Evolutionary conservation across 1,140 invertebrate genomes (phyloP), one percentile per base, ranked within the genome.

Genomic region (Lordiphosa mommai): DNA sequence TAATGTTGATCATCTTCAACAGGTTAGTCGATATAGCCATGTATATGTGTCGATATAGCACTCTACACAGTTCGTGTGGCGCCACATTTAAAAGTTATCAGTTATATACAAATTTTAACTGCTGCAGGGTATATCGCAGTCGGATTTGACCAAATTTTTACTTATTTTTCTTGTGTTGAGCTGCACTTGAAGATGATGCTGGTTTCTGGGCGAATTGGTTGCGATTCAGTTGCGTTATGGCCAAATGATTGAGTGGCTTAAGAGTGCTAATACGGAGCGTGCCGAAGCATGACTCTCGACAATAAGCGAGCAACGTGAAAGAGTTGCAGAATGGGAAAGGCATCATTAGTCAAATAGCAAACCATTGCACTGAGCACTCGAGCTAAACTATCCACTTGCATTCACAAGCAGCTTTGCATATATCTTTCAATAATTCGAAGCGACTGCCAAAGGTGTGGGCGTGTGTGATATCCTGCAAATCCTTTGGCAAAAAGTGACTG

Each of bases 401-500:
- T 20, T 23, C 27, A 30, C 43, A n/a, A 16, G 12, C 44, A 32
- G 4, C 4, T 53, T 37, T 50, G 32, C 27, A 50, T 38, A 27
- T 33, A 13, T 37, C 34, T 16, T 36, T 17, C 5, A 23, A 55
- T 33, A 41, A 44, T 59, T 58, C 43, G 0, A 57, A 37, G 17
- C 27, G 17, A 61, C 27, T 64, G 53, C 9, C 23, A 13, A 37
- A 46, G 55, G 41, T 58, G 23, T 27, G 23, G 23, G 23, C 23
- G 23, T 27, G 6, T 7, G 38, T 67, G 70, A 82, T 82, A 82
- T 67, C 43, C 52, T 27, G 12, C 12, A 74, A 74, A 82, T 80
- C 70, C 70, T 33, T 47, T 33, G 1, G 52, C 23, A 43, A 63
- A 41, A 55, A 48, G 55, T 55, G 48, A 61, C 50, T 52, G 61